These are phyloP conservation scores for Cathartes aura DNA, from an alignment of 2,113 vertebrate species.

Conservation along the genomic window DNA sequence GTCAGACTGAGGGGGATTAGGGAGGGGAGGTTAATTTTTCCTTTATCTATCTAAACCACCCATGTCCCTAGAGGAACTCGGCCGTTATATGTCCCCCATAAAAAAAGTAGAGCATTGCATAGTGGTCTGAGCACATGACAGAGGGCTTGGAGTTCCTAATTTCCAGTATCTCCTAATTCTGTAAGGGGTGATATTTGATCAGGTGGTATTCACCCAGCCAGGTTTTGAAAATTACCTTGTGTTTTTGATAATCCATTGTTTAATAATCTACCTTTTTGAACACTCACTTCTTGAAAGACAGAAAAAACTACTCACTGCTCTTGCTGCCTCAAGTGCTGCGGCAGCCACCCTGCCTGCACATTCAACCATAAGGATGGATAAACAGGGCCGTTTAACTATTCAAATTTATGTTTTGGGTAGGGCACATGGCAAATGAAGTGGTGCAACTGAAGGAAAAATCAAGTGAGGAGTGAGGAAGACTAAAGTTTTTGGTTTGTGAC, in stretches of 20 bases:
- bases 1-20: background rate
- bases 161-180: background rate
- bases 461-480: background rate
- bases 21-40: background rate
- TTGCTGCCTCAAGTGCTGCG: background rate
- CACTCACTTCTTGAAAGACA: background rate
- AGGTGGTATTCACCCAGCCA: background rate
- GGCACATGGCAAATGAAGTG: background rate
- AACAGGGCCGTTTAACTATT: background rate
- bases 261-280: background rate
- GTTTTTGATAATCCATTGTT: background rate
- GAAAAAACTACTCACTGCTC: background rate
- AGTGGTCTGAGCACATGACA: background rate
- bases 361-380: background rate
- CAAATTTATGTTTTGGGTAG: background rate
- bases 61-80: background rate
- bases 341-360: background rate
- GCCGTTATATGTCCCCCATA: background rate
- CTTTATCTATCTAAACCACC: background rate
- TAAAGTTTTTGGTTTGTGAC: background rate
- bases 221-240: background rate
- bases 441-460: background rate
- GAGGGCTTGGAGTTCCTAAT: background rate
- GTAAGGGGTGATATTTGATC: background rate
- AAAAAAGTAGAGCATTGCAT: background rate